Percentiles rank a stretch among this genome's conserved stretches.
Conservation (phyloP, 1,140 invertebrate genomes). For the Cydia amplana region DNA sequence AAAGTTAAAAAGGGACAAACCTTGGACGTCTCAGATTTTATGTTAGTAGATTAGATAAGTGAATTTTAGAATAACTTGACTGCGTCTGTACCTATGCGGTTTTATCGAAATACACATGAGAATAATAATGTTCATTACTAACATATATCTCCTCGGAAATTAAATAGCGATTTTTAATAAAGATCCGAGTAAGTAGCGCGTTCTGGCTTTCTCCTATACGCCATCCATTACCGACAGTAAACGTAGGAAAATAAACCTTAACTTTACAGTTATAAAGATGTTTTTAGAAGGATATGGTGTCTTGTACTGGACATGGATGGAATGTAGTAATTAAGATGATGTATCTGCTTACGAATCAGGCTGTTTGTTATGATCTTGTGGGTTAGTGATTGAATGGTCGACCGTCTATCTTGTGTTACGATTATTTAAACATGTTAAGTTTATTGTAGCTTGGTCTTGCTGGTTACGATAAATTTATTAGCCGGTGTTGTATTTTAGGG, state of each 20-base stretch:
- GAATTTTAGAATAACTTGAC: too few species aligned
- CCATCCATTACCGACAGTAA: background rate
- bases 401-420: background rate
- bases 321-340: constrained; percentile 19
- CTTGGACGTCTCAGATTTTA: too few species aligned
- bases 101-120: background rate
- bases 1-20: too few species aligned
- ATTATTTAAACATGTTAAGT: background rate
- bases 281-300: background rate
- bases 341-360: background rate
- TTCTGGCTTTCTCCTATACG: constrained; percentile 18
- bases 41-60: too few species aligned
- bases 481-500: too few species aligned
- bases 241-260: background rate
- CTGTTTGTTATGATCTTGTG: constrained; percentile 7
- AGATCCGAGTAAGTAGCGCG: constrained; percentile 21
- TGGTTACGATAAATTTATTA: too few species aligned
- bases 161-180: constrained; percentile 28
- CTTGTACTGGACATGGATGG: constrained; percentile 5
- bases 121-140: background rate
- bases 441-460: too few species aligned
- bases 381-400: background rate
- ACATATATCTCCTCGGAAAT: background rate
- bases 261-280: background rate
- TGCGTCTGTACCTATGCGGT: background rate